Percentiles rank a stretch among this genome's conserved stretches.
These are phyloP conservation scores for Deroplatys truncata DNA, from an alignment of 2,888 invertebrate species.

Conservation along the genomic window DNA sequence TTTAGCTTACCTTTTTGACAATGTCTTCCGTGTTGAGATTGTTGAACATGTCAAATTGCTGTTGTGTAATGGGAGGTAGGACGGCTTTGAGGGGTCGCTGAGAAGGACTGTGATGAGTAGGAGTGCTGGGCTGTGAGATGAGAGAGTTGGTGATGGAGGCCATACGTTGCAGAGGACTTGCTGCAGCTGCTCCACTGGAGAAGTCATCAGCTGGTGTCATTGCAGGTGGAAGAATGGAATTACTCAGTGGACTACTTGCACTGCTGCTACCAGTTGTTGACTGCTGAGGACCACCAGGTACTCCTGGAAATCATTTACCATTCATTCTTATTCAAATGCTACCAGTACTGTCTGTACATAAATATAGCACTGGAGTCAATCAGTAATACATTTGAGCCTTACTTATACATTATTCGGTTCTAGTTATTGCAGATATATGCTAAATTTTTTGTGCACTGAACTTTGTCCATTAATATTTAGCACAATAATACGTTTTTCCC, in stretches of 20 bases:
- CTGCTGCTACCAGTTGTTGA: conserved; percentile 50
- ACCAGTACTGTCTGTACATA: neutral
- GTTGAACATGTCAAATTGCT: conserved; percentile 97
- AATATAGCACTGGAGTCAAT: too few relatives aligned
- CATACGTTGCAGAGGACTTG: conserved; percentile 94
- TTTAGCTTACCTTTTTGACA: conserved; percentile 67
- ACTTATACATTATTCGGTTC: too few relatives aligned
- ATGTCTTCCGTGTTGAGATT: conserved; percentile 98
- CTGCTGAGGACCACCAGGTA: conserved; percentile 1
- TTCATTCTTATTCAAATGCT: neutral
- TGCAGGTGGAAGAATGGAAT: conserved; percentile 74
- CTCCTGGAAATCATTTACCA: neutral
- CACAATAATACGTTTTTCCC: too few relatives aligned
- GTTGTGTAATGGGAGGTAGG: conserved; percentile 95
- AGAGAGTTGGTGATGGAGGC: conserved; percentile 96
- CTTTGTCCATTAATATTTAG: too few relatives aligned
- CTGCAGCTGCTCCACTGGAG: conserved; percentile 61
- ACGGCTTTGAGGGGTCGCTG: conserved; percentile 94
- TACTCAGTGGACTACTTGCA: conserved; percentile 79
- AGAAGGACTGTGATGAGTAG: conserved; percentile 76
- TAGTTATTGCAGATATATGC: too few relatives aligned
- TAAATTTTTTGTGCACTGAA: too few relatives aligned
- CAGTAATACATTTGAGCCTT: too few relatives aligned
- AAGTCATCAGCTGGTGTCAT: conserved; percentile 77
- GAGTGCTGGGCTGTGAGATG: conserved; percentile 84